phyloP scores from a whole-genome alignment of 2,888 invertebrate species.

The Epistrophe eligans region DNA sequence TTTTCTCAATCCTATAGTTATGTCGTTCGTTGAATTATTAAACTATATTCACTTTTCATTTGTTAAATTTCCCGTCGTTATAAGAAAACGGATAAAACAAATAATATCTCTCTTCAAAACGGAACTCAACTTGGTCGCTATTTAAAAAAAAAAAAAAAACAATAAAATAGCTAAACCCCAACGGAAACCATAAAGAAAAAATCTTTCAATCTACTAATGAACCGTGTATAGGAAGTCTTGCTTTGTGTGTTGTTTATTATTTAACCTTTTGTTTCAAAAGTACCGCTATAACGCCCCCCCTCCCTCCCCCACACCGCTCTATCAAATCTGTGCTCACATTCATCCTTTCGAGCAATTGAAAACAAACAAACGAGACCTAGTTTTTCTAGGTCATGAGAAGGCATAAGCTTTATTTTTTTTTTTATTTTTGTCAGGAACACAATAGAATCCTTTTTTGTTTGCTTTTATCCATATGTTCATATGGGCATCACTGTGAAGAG shows the following conservation, averaged over 20 bases:
- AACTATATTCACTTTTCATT: slow-evolving; percentile 34
- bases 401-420: slow-evolving; percentile 39
- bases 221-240: slow-evolving; percentile 49
- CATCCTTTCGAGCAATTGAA: slow-evolving; percentile 23
- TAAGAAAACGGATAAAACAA: background rate
- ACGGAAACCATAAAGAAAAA: slow-evolving; percentile 29
- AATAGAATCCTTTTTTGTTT: slow-evolving; percentile 11
- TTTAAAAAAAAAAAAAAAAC: slow-evolving; percentile 23
- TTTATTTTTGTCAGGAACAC: slow-evolving; percentile 12
- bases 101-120: background rate
- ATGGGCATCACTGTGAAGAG: slow-evolving; percentile 2
- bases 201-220: slow-evolving; percentile 60
- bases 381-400: slow-evolving; percentile 60
- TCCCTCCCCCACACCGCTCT: no score
- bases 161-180: slow-evolving; percentile 25
- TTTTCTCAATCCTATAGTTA: background rate
- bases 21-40: slow-evolving; percentile 42
- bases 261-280: slow-evolving; percentile 48
- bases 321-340: slow-evolving; percentile 9
- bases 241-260: slow-evolving; percentile 58
- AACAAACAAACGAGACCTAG: slow-evolving; percentile 36
- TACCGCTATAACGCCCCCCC: background rate
- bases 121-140: slow-evolving; percentile 33
- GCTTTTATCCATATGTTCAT: background rate
- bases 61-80: slow-evolving; percentile 2